Evolutionary conservation across 2,113 vertebrate genomes (phyloP), one percentile per base, ranked within the genome.

Genomic region (Oncorhynchus mykiss): DNA sequence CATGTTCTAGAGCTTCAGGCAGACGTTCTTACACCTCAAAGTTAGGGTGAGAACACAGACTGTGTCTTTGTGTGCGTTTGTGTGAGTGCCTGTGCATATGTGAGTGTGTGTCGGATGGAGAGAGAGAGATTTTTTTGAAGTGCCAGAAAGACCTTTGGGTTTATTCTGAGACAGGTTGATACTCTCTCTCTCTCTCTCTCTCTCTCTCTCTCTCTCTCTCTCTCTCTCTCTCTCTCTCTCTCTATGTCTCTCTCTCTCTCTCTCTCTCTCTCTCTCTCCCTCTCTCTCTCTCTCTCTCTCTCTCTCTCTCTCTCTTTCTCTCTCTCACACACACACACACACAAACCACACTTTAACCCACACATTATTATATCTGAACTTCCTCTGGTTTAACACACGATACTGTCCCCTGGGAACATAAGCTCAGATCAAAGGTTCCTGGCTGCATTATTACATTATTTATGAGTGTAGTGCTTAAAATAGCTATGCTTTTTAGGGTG

Each of bases 371-470:
- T 78, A 87, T 88, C 71, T 76, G 60, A 68, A 87, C 69, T 62
- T 86, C 64, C 80, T 73, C 62, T 88, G 80, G 54, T 87, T 80
- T 85, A 86, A 70, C 68, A 87, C 75, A 31, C 77, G 82, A 90
- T 88, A 85, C 91, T 45, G 62, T 80, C 83, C 79, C 83, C 54
- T 34, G 82, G 71, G 80, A 79, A 84, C 80, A 79, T 77, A 88
- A 89, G 81, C 68, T 79, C 81, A 89, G 87, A 80, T 27, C 67
- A 84, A 88, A 87, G 70, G 78, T 62, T 86, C 64, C 20, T 67
- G 62, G 85, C 85, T 84, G 72, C 39, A 80, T 77, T 84, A 88
- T 89, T 82, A 71, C 39, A 80, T 78, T 84, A 88, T 89, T 82
- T 83, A 84, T 84, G 76, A 87, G 71, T 13, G 65, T 9, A 22